Conservation (phyloP, 2,797 vertebrate genomes). For the Scolopax rusticola region DNA sequence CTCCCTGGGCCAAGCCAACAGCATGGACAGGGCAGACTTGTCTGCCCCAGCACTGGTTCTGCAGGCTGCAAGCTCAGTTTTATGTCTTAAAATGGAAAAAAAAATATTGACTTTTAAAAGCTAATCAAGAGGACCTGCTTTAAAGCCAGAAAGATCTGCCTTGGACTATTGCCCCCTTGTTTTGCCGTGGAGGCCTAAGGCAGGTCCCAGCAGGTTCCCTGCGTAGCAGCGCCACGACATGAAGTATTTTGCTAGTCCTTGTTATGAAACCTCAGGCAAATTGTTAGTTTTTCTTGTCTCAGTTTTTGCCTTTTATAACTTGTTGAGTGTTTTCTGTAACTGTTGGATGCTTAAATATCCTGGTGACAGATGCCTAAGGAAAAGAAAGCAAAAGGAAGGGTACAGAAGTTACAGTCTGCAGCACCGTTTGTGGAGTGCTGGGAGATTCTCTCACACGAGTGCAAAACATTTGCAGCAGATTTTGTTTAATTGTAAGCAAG, state of each 20-base stretch:
- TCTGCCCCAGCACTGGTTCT: background rate
- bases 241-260: background rate
- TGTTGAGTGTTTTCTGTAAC: background rate
- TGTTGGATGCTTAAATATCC: background rate
- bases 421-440: background rate
- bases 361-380: background rate
- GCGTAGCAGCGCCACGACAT: accelerated
- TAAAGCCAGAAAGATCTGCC: background rate
- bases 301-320: background rate
- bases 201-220: background rate
- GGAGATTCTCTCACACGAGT: accelerated
- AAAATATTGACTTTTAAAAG: background rate
- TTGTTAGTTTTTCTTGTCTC: background rate
- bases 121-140: background rate
- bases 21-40: accelerated
- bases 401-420: background rate
- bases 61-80: background rate
- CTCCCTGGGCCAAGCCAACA: background rate
- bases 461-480: background rate
- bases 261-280: background rate
- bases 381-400: background rate
- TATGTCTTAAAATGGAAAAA: background rate
- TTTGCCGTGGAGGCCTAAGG: background rate
- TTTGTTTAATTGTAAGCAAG: constrained; percentile 10
- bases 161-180: background rate